Conservation (phyloP, 2,888 invertebrate species). For the Euphydryas editha region DNA sequence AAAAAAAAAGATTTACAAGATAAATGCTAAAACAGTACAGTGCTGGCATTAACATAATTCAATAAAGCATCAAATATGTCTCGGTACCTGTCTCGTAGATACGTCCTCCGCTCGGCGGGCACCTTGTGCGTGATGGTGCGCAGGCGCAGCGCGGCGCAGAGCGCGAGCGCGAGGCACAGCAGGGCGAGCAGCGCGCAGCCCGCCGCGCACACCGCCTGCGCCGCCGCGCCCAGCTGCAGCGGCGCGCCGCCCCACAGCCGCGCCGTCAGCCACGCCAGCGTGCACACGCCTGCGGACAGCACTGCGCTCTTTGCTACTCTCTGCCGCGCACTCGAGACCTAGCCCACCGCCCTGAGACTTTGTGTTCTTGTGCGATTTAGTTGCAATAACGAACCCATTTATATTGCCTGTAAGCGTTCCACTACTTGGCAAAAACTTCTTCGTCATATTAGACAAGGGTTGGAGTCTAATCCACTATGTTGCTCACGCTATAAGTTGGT, state of each 20-base stretch:
- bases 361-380: too few relatives aligned
- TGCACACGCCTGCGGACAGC: constrained; percentile 83
- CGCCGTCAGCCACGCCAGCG: constrained; percentile 86
- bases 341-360: too few relatives aligned
- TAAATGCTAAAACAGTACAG: too few relatives aligned
- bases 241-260: constrained; percentile 86
- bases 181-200: constrained; percentile 87
- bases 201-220: constrained; percentile 86
- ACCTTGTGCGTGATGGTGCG: constrained; percentile 84
- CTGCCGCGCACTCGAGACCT: too few relatives aligned
- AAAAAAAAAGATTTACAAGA: too few relatives aligned
- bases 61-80: background rate
- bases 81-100: constrained; percentile 83
- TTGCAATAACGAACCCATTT: too few relatives aligned
- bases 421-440: too few relatives aligned
- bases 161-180: constrained; percentile 87
- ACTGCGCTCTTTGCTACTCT: background rate
- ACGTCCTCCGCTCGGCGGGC: constrained; percentile 82
- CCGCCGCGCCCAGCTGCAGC: constrained; percentile 78
- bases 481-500: too few relatives aligned
- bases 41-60: too few relatives aligned
- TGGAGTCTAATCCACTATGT: too few relatives aligned
- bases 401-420: too few relatives aligned
- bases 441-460: too few relatives aligned
- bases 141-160: constrained; percentile 86